Percentiles rank a stretch among this genome's conserved stretches.
phyloP scores from a whole-genome alignment of 2,888 invertebrate species.

The Xestia rhomboidea region DNA sequence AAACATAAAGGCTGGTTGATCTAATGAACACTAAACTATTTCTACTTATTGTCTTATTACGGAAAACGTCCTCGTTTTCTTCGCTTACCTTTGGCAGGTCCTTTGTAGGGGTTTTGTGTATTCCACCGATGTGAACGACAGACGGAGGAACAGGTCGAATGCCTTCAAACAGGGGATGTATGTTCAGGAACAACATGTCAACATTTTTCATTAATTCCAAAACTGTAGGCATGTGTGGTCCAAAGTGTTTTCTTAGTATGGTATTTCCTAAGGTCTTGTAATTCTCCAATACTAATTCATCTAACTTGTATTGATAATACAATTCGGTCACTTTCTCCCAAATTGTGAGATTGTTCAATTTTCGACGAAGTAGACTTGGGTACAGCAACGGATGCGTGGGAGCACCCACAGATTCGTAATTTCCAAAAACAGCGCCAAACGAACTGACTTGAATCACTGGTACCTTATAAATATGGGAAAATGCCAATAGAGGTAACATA shows the following conservation, averaged over 20 bases:
- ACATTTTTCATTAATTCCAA: constrained; percentile 67
- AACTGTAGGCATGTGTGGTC: constrained; percentile 59
- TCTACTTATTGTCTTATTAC: too few species aligned
- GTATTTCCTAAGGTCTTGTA: neutral
- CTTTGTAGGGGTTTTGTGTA: constrained; percentile 65
- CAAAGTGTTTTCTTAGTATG: constrained; percentile 59
- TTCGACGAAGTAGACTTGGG: constrained; percentile 59
- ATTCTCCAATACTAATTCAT: neutral
- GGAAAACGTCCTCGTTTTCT: too few species aligned
- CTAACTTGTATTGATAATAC: constrained; percentile 46
- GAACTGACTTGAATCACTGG: constrained; percentile 76
- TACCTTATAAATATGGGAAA: constrained; percentile 59
- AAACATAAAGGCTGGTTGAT: constrained; percentile 35
- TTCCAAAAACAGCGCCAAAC: constrained; percentile 59
- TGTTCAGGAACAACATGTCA: constrained; percentile 70
- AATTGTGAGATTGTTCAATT: constrained; percentile 63
- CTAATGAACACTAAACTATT: too few species aligned
- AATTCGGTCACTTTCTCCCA: constrained; percentile 70
- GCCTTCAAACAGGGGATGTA: constrained; percentile 69
- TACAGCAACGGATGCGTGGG: constrained; percentile 70
- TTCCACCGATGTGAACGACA: constrained; percentile 69
- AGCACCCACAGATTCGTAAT: constrained; percentile 66
- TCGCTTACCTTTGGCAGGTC: constrained; percentile 69
- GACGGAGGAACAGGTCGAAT: constrained; percentile 71
- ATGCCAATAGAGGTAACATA: constrained; percentile 47